These are phyloP conservation scores for Polydrusus cervinus DNA, from an alignment of 2,888 invertebrate species.

Conservation along the genomic window DNA sequence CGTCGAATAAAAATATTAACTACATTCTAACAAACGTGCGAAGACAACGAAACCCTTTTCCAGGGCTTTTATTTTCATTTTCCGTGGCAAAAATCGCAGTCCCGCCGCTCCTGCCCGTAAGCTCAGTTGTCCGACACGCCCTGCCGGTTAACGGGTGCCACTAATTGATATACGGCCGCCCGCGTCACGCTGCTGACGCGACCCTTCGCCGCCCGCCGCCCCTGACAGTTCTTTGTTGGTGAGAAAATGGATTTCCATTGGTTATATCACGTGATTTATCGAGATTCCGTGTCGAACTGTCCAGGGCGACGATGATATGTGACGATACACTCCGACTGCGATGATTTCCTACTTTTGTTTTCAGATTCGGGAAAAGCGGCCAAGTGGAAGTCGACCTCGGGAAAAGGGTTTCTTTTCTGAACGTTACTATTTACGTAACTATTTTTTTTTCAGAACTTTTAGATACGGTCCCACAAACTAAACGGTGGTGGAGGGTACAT, in stretches of 20 bases:
- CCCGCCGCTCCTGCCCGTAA: conserved; percentile 23
- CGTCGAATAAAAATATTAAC: too few relatives aligned
- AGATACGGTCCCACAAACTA: too few relatives aligned
- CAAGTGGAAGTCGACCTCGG: too few relatives aligned
- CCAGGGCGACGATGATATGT: conserved; percentile 49
- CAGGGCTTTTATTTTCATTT: too few relatives aligned
- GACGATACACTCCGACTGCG: conserved; percentile 27
- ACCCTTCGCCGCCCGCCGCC: conserved; percentile 45
- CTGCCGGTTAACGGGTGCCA: conserved; percentile 68
- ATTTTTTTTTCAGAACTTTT: too few relatives aligned
- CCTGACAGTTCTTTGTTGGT: conserved; percentile 57
- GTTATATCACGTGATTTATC: conserved; percentile 55
- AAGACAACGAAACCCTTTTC: too few relatives aligned
- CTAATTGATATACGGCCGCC: conserved; percentile 70
- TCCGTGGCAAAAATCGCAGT: too few relatives aligned
- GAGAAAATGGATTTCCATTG: conserved; percentile 59
- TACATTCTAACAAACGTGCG: too few relatives aligned
- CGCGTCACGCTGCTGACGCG: conserved; percentile 60
- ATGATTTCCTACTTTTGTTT: conserved; percentile 19
- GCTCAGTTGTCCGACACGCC: conserved; percentile 63
- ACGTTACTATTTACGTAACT: too few relatives aligned
- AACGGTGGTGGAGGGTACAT: too few relatives aligned
- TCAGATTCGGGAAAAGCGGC: background rate
- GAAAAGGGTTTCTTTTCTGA: too few relatives aligned
- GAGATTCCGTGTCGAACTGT: conserved; percentile 52